phyloP scores from a whole-genome alignment of 1,140 invertebrate genomes.

The Papilio machaon region DNA sequence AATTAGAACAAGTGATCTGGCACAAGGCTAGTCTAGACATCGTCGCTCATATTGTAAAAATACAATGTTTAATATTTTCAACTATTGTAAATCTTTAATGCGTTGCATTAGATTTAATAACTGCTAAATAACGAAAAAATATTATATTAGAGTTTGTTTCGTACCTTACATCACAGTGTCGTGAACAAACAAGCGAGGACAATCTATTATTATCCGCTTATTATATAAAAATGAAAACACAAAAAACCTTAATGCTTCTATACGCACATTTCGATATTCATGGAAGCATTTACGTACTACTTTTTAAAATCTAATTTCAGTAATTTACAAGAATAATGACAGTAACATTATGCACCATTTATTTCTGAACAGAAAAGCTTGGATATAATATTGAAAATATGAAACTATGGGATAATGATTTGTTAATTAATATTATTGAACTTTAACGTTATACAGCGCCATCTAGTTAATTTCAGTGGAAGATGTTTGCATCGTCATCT shows the following conservation, averaged over 20 bases:
- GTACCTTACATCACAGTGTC: neutral
- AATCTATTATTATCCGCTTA: slow-evolving; percentile 17
- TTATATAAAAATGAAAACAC: neutral
- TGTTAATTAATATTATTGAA: neutral
- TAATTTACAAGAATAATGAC: neutral
- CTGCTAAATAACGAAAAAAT: neutral
- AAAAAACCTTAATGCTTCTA: neutral
- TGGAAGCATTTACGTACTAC: neutral
- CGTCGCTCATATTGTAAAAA: neutral
- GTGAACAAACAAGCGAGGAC: neutral
- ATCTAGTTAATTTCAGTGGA: neutral
- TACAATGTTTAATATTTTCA: neutral
- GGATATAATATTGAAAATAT: no score
- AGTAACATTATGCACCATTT: neutral
- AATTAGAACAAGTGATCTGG: slow-evolving; percentile 12
- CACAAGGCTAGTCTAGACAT: slow-evolving; percentile 1
- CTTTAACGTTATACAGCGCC: neutral
- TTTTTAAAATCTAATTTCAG: neutral
- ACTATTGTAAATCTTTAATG: neutral
- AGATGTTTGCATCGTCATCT: neutral
- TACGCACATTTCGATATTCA: neutral
- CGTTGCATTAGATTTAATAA: neutral
- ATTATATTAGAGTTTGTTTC: neutral
- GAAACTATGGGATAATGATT: no score
- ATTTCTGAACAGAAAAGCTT: no score